Evolutionary conservation across 2,797 vertebrate genomes (phyloP).

Genomic region (Luscinia megarhynchos): DNA sequence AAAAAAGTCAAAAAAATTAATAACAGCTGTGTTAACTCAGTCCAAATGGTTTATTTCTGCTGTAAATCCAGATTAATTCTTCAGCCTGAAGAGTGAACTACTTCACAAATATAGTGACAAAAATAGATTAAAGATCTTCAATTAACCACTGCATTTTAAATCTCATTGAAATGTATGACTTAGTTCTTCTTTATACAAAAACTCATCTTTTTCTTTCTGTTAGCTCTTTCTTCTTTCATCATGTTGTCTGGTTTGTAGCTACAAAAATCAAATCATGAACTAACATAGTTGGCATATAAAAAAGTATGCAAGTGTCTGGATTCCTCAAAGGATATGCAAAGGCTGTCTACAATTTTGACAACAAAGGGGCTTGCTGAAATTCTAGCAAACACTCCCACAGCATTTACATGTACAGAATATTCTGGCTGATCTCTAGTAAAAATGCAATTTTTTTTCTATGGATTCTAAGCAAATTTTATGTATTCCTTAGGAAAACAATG

Average conservation of each 20-base stretch:
- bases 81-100: not conserved
- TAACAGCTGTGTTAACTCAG: not conserved
- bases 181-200: not conserved
- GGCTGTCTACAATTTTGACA: not conserved
- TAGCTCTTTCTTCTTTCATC: not conserved
- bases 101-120: not conserved
- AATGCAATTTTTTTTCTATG: not conserved
- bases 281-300: not conserved
- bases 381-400: not conserved
- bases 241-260: not conserved
- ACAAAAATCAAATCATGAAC: not conserved
- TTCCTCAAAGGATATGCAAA: not conserved
- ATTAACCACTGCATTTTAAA: not conserved
- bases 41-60: not conserved
- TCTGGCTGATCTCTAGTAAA: not conserved
- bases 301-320: not conserved
- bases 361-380: not conserved
- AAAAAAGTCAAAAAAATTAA: not conserved
- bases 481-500: not conserved
- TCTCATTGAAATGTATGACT: not conserved
- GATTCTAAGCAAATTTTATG: not conserved
- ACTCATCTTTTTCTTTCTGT: not conserved
- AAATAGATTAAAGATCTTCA: not conserved
- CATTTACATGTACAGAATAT: not conserved
- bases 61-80: not conserved